Evolutionary conservation across 2,888 invertebrate species (phyloP).

Genomic region (Epirrhoe alternata): DNA sequence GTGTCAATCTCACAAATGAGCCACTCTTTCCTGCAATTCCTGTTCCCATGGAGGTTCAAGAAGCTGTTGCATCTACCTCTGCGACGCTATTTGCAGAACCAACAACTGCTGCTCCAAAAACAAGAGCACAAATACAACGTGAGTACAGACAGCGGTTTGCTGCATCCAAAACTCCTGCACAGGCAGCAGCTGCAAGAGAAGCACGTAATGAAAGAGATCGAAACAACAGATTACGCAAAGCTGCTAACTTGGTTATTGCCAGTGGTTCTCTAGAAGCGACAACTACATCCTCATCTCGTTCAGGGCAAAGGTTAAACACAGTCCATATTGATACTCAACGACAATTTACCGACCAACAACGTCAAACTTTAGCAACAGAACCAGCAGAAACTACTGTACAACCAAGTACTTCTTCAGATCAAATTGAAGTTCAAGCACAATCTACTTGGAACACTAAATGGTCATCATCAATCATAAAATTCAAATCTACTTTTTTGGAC

Average conservation of each 20-base stretch:
- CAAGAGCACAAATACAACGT: conserved; percentile 40
- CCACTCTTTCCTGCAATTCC: conserved; percentile 16
- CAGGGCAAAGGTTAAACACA: background rate
- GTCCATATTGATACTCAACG: conserved; percentile 11
- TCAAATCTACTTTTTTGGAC: conserved; percentile 51
- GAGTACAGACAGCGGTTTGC: conserved; percentile 22
- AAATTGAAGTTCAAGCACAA: conserved; percentile 11
- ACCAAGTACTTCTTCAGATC: conserved; percentile 19
- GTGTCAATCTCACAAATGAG: conserved; percentile 39
- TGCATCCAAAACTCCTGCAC: conserved; percentile 44
- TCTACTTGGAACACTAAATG: conserved; percentile 51
- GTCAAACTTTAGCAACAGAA: conserved; percentile 25
- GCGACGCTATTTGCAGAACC: background rate
- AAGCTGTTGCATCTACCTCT: background rate
- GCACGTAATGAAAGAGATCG: no score
- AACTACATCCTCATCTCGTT: background rate
- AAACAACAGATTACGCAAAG: conserved; percentile 42
- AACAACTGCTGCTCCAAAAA: conserved; percentile 8
- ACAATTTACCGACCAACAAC: conserved; percentile 17
- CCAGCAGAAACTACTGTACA: conserved; percentile 29
- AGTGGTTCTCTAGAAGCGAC: background rate
- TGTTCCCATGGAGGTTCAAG: conserved; percentile 1
- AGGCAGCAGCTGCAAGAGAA: conserved; percentile 31
- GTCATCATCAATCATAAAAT: conserved; percentile 51
- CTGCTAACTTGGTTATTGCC: conserved; percentile 14